Conservation (phyloP, 2,113 vertebrate species). For the Odocoileus hemionus region DNA sequence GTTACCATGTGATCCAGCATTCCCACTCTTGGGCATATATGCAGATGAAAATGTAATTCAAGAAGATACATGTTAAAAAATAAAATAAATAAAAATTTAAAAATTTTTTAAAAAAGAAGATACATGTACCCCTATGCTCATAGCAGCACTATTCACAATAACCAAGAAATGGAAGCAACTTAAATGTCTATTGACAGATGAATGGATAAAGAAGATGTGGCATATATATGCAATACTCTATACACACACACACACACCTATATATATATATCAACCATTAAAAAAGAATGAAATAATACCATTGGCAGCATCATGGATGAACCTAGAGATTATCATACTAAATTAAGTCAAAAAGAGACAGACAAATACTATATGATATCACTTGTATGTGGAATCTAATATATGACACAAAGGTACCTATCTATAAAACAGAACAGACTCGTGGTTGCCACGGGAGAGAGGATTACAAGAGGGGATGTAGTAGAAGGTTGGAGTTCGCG, state of each 20-base stretch:
- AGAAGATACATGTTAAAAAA: background rate
- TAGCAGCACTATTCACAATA: background rate
- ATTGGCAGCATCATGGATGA: background rate
- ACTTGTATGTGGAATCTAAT: background rate
- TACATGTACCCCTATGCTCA: background rate
- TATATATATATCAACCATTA: rapidly evolving
- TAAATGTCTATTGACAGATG: rapidly evolving
- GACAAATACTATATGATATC: background rate
- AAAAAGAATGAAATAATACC: background rate
- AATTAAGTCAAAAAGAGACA: background rate
- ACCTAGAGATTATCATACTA: background rate
- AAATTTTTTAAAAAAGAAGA: background rate
- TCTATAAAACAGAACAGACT: background rate
- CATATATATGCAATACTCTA: background rate
- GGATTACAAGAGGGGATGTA: background rate
- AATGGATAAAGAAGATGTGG: background rate
- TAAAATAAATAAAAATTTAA: too few relatives aligned
- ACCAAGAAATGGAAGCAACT: background rate
- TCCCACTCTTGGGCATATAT: background rate
- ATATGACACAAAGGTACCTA: background rate
- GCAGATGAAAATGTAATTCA: background rate
- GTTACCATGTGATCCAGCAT: background rate
- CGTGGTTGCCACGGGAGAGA: background rate
- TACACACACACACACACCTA: background rate
- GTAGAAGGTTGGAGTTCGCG: background rate